Conservation (phyloP, 1,140 invertebrate species). For the Andrena cerasifolii region DNA sequence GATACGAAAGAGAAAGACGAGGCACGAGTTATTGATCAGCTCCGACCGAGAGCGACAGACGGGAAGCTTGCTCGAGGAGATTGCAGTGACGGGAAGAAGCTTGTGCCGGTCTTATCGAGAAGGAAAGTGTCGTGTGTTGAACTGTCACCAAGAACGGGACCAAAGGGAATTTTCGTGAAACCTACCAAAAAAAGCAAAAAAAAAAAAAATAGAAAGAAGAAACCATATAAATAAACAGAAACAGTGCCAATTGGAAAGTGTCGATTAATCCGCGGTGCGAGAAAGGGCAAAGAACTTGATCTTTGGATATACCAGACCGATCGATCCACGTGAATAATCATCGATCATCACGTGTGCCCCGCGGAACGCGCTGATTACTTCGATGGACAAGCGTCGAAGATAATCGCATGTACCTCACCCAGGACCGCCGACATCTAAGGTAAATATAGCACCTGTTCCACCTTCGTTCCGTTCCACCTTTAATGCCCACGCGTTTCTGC, state of each 20-base stretch:
- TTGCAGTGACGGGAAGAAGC: conserved; percentile 5
- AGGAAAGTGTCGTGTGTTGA: conserved; percentile 29
- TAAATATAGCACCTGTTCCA: conserved; percentile 40
- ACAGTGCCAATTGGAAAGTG: conserved; percentile 26
- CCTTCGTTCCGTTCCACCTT: conserved; percentile 6
- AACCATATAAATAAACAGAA: no score
- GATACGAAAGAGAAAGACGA: conserved; percentile 21
- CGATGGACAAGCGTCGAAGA: conserved; percentile 30
- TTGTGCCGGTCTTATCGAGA: neutral
- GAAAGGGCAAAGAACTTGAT: neutral
- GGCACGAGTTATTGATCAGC: conserved; percentile 21
- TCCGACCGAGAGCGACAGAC: neutral
- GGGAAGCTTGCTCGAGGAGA: neutral
- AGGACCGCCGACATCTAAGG: conserved; percentile 42
- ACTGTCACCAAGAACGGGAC: neutral
- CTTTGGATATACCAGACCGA: neutral
- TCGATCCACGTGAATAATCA: neutral
- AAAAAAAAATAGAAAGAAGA: no score
- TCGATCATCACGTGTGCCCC: neutral
- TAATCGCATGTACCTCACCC: conserved; percentile 26
- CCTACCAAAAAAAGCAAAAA: neutral
- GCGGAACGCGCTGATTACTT: neutral
- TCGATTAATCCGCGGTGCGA: neutral
- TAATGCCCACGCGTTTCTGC: conserved; percentile 35
- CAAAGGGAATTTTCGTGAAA: neutral